Conservation (phyloP, 2,888 invertebrate genomes). For the Sycophila texana region DNA sequence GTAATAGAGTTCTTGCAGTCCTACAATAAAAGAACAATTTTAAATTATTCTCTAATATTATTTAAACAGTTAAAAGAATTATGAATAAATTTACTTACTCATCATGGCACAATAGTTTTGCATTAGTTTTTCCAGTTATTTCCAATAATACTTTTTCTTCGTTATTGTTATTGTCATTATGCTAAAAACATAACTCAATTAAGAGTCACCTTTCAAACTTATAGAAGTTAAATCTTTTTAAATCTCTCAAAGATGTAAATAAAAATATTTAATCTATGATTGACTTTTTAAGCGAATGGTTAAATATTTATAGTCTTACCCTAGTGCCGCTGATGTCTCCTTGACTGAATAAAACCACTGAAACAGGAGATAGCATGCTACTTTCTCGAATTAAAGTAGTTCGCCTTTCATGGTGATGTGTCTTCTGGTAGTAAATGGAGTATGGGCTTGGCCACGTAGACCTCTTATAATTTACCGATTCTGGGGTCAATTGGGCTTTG, state of each 20-base stretch:
- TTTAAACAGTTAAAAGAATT: constrained; percentile 60
- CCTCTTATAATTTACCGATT: constrained; percentile 81
- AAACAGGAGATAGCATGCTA: constrained; percentile 79
- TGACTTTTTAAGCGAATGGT: too few relatives aligned
- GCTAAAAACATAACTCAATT: too few relatives aligned
- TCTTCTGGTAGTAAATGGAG: constrained; percentile 79
- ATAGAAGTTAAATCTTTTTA: constrained; percentile 9
- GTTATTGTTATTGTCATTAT: constrained; percentile 47
- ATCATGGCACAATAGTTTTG: constrained; percentile 73
- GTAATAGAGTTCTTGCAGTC: constrained; percentile 76
- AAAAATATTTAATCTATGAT: not conserved
- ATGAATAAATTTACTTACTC: constrained; percentile 65
- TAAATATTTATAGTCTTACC: constrained; percentile 59
- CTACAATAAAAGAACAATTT: constrained; percentile 74
- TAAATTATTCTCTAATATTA: constrained; percentile 66
- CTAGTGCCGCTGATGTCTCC: constrained; percentile 60
- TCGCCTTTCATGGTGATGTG: constrained; percentile 78
- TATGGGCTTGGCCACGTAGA: constrained; percentile 75
- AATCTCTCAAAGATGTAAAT: too few relatives aligned
- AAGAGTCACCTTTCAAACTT: too few relatives aligned
- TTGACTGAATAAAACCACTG: constrained; percentile 78
- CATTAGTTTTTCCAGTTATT: constrained; percentile 52
- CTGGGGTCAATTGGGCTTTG: constrained; percentile 79
- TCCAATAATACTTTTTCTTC: constrained; percentile 45
- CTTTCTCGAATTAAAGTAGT: constrained; percentile 79